Evolutionary conservation across 2,888 invertebrate genomes (phyloP), one percentile per base, ranked within the genome.

Genomic region (Euplagia quadripunctaria): DNA sequence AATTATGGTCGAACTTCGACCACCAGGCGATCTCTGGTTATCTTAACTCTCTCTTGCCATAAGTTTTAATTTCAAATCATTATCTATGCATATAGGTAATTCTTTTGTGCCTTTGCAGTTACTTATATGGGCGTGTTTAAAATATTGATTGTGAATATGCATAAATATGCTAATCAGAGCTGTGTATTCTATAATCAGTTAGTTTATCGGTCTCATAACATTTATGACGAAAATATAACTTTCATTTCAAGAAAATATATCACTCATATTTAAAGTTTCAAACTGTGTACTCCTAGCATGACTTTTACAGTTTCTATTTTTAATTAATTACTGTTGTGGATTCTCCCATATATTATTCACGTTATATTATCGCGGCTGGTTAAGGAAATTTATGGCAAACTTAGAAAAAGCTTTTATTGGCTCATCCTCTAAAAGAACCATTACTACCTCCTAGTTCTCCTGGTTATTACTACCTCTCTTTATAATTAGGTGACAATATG

Each of bases 11-110:
- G 31, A 31, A 31, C 1, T 31, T 31, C 31, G 31, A 31, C 31
- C 31, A 31, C 31, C 31, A 31, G 31, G 31, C 31, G 31, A 31
- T 31, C 31, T 31, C 31, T 46, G 9, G 1, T 70, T 49, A 52
- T 43, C 52, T 42, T 58, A 71, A 70, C 71, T 80, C 64, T 76
- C 73, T 71, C 73, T 68, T 67, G 61, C 55, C 70, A 73, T 80
- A 74, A 70, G 73, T n/a, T 76, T 76, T 66, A 43, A 51, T 72
- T 74, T 68, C 69, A 76, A 69, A 67, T 63, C 52, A 52, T 61
- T 64, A 72, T 66, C 43, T 43, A 43, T 4, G 8, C 4, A 8
- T 64, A 55, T n/a, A n/a, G n/a, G n/a, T 16, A 16, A 74, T 69
- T 72, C 14, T 74, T 68, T 70, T 73, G 71, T 67, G 66, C 20